Evolutionary conservation across 2,888 invertebrate genomes (phyloP).

Genomic region (Melolontha melolontha): DNA sequence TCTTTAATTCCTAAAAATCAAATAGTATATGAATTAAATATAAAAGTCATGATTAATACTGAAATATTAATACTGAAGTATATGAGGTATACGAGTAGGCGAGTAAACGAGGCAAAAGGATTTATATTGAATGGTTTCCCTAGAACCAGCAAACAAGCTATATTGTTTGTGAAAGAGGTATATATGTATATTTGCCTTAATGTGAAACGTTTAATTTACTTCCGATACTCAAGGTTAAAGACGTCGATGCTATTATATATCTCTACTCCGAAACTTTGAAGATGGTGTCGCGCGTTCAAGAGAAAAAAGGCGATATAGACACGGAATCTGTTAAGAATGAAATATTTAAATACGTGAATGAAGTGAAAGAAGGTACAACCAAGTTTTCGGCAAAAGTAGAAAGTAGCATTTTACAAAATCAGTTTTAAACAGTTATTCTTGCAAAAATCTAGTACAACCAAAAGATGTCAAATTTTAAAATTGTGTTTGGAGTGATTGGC

Average conservation of each 20-base stretch:
- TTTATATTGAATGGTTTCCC: conserved; percentile 72
- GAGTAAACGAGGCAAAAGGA: conserved; percentile 60
- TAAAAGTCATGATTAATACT: too few species aligned
- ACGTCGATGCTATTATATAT: conserved; percentile 58
- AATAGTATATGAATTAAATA: too few species aligned
- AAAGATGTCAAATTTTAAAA: too few species aligned
- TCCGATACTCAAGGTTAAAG: conserved; percentile 28
- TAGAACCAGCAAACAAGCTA: conserved; percentile 64
- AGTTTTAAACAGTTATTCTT: too few species aligned
- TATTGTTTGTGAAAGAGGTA: conserved; percentile 59
- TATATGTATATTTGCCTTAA: conserved; percentile 29
- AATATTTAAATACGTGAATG: conserved; percentile 53
- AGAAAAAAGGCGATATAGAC: conserved; percentile 42
- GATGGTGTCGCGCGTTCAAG: conserved; percentile 48
- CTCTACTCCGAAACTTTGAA: conserved; percentile 53
- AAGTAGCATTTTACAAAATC: too few species aligned
- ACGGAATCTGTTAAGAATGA: conserved; percentile 44
- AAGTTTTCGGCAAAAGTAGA: conserved; percentile 52
- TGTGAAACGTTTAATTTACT: not conserved
- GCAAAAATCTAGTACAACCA: too few species aligned
- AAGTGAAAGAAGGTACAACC: conserved; percentile 51
- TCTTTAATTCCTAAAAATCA: too few species aligned
- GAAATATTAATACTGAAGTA: too few species aligned
- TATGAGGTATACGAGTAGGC: too few species aligned
- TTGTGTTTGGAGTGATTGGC: too few species aligned